Conservation (phyloP, 2,888 invertebrate species). For the Melolontha melolontha region DNA sequence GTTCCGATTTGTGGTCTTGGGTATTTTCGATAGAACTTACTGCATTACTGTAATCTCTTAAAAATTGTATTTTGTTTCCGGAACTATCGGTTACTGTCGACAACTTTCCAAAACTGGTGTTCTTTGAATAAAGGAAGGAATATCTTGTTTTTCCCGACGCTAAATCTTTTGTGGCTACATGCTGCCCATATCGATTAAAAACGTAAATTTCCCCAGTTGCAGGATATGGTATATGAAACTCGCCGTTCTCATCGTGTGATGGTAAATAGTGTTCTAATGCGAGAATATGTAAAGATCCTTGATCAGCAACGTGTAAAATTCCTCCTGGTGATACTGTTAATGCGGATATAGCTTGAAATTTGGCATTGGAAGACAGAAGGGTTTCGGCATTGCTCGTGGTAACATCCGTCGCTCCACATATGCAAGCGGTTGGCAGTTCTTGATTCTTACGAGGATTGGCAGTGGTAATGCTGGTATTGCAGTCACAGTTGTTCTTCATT, state of each 20-base stretch:
- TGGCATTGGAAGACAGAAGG: slow-evolving; percentile 88
- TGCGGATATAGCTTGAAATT: slow-evolving; percentile 73
- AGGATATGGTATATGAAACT: slow-evolving; percentile 93
- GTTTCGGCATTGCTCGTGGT: slow-evolving; percentile 86
- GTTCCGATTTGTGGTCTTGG: slow-evolving; percentile 91
- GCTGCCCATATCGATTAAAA: slow-evolving; percentile 96
- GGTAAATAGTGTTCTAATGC: slow-evolving; percentile 90
- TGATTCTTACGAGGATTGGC: slow-evolving; percentile 64
- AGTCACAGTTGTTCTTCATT: slow-evolving; percentile 69
- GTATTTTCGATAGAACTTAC: slow-evolving; percentile 95
- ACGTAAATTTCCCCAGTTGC: slow-evolving; percentile 94
- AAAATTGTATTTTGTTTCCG: slow-evolving; percentile 91
- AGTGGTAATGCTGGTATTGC: slow-evolving; percentile 70
- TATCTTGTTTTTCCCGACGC: slow-evolving; percentile 96
- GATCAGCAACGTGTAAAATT: slow-evolving; percentile 95
- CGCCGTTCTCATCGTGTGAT: slow-evolving; percentile 87
- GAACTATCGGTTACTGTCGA: slow-evolving; percentile 95
- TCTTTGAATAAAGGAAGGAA: slow-evolving; percentile 96
- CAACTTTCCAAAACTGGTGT: slow-evolving; percentile 93
- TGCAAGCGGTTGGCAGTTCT: slow-evolving; percentile 59
- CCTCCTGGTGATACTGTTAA: slow-evolving; percentile 95
- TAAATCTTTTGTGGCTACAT: slow-evolving; percentile 92
- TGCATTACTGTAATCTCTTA: slow-evolving; percentile 91
- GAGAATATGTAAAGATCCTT: slow-evolving; percentile 87
- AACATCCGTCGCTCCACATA: slow-evolving; percentile 65